Evolutionary conservation across 2,888 invertebrate species (phyloP), one percentile per base, ranked within the genome.

Genomic region (Ceramica pisi): DNA sequence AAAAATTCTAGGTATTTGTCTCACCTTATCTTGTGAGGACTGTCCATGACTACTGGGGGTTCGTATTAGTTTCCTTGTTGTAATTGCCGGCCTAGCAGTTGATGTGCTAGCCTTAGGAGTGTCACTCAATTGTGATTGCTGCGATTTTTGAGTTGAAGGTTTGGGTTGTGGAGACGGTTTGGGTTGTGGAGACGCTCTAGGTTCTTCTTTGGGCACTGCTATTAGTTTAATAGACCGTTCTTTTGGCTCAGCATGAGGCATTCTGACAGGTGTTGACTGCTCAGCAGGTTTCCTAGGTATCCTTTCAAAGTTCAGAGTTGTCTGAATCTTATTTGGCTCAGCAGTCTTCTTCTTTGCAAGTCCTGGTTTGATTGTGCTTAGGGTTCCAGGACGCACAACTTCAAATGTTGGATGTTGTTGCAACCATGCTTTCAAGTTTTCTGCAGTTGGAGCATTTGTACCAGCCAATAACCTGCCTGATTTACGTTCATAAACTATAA

Each of bases 391-490:
- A 75, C 97, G 96, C 8, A 98, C 97, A 0, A 98, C 98, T 96
- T 99, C 98, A 92, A 97, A 99, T 0, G 98, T 98, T 4, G 98
- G 99, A 96, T 99, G 98, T 83, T 97, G 97, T 89, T 98, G 97
- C 14, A 99, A 95, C 98, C 98, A 99, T 35, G 97, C 96, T 87
- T 98, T 97, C 48, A 99, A 95, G 89, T 98, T 98, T 31, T 97
- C 97, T 48, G 98, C 97, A 12, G 97, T 98, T 0, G 99, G 99
- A 51, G 99, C 99, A 89, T 97, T 97, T n/a, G 97, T 96, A 14
- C 98, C 99, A 72, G 97, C 97, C 81, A 98, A 92, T 88, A 97
- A 93, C 85, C 97, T 97, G 5, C 98, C 98, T 46, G 97, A 97
- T 89, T 97, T 97, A 60, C 98, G 97, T 90, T 99, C 98, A 90